Base-by-base conservation (phyloP, 2,797 vertebrate species). In the Spinibarbus caldwelli region DNA sequence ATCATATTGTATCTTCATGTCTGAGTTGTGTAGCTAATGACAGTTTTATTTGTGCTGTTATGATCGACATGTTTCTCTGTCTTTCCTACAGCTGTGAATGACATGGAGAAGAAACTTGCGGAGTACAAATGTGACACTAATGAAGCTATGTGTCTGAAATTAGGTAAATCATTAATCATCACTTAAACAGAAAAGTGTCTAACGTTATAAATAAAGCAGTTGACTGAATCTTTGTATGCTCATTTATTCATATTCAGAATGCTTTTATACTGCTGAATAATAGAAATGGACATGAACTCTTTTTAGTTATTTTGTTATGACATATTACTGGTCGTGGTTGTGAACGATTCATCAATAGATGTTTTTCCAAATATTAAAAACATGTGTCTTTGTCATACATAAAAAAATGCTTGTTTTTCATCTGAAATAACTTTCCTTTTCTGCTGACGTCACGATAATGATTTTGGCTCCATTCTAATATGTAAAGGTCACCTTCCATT, bases 71-170 rank as follows among this genome's bases (percentile, higher is more conserved):
- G 52, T 23, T 43, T 78, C 84, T 80, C 14, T 86, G 23, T 41
- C 88, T 75, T 59, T 85, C 83, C 31, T 83, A 10, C 90, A 99
- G 98, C 91, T 81, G 93, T 97, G 88, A 97, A 96, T 93, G 93
- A 95, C 82, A 96, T 98, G 96, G 98, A 99, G 93, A 99, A 99
- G 95, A 98, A 99, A 90, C 92, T 99, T 90, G 96, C 98, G 11
- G 98, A 99, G 87, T 99, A 97, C 93, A 99, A 99, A 88, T 99
- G 98, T 93, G 97, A 97, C 89, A 99, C 98, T 90, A 99, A 99
- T 90, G 97, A 99, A 95, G 98, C 98, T 15, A 95, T 98, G 89
- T 96, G 96, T 88, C 92, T 99, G 87, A 99, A 99, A 91, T 92
- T 99, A 90, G 98, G 98, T 99, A 95, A 91, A 91, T 89, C 1